Evolutionary conservation across 2,113 vertebrate genomes (phyloP).

Genomic region (Callithrix jacchus): DNA sequence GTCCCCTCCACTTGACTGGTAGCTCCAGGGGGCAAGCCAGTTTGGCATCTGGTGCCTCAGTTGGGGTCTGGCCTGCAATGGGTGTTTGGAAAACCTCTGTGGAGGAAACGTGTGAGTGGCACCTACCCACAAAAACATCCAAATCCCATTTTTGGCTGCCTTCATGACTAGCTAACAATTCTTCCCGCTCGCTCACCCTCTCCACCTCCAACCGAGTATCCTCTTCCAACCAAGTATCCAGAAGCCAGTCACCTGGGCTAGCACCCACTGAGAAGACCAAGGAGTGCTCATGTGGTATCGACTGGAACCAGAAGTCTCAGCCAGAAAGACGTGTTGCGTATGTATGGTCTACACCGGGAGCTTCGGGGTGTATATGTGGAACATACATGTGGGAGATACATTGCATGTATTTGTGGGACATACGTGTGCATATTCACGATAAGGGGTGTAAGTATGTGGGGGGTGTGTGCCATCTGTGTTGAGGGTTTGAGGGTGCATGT

Average conservation of each 20-base stretch:
- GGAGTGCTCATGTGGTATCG: neutral
- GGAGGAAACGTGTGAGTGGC: neutral
- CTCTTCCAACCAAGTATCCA: neutral
- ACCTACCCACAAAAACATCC: fast-evolving
- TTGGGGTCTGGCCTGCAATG: fast-evolving
- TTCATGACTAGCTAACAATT: neutral
- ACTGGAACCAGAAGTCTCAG: neutral
- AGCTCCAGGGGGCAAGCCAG: too few relatives aligned
- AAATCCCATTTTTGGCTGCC: too few relatives aligned
- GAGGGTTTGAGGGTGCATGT: neutral
- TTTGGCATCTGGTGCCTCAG: fast-evolving
- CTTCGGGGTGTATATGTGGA: too few relatives aligned
- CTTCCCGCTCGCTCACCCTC: neutral
- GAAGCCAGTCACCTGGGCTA: neutral
- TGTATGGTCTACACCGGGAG: neutral
- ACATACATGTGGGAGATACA: too few relatives aligned
- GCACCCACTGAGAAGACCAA: neutral
- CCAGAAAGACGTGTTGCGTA: neutral
- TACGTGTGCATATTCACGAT: neutral
- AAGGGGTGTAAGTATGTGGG: neutral
- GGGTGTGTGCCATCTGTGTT: neutral
- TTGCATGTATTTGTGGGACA: neutral
- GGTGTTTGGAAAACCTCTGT: neutral
- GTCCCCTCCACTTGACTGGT: neutral
- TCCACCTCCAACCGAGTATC: neutral